phyloP scores from a whole-genome alignment of 2,113 vertebrate genomes.

The Sarotherodon lohbergeri region DNA sequence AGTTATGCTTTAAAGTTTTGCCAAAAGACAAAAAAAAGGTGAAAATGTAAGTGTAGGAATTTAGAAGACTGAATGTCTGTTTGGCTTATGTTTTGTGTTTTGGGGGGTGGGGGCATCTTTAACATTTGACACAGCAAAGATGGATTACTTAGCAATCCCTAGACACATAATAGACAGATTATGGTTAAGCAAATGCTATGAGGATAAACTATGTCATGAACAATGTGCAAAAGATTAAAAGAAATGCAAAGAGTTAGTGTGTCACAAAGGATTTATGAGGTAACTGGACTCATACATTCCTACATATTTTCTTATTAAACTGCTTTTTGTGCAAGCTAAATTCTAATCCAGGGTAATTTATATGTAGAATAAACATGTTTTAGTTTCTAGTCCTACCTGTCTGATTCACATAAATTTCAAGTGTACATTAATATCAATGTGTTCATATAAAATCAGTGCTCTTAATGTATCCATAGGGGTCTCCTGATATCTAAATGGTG shows the following conservation, averaged over 20 bases:
- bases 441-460: neutral
- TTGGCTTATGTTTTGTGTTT: neutral
- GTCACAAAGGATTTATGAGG: neutral
- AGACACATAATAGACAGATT: slow-evolving; percentile 32
- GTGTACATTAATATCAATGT: neutral
- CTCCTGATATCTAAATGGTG: slow-evolving; percentile 31
- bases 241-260: neutral
- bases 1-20: neutral
- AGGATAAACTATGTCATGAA: slow-evolving; percentile 5
- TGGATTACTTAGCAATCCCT: slow-evolving; percentile 14
- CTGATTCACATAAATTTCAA: neutral
- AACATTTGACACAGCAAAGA: neutral
- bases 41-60: neutral
- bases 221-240: neutral
- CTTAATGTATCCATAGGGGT: slow-evolving; percentile 35
- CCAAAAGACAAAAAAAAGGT: neutral
- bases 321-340: neutral
- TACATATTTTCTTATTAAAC: neutral
- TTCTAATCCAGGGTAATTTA: neutral
- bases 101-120: neutral
- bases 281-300: neutral
- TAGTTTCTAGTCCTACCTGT: neutral
- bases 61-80: neutral
- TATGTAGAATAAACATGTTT: neutral
- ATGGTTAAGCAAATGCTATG: slow-evolving; percentile 3